phyloP scores from a whole-genome alignment of 2,797 vertebrate species.

The Fistularia tabacaria region DNA sequence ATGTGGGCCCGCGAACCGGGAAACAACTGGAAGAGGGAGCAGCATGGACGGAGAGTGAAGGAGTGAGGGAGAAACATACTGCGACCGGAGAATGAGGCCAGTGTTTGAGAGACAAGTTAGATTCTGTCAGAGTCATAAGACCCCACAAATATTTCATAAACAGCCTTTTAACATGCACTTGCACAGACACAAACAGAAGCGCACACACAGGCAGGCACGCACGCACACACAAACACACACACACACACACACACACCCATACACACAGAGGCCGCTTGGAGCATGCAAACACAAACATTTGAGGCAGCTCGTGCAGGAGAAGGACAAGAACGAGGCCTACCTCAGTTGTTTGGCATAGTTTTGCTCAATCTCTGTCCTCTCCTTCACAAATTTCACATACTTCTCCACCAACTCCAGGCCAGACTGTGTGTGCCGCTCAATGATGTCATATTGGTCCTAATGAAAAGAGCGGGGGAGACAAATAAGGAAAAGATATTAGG shows the following conservation, averaged over 20 bases:
- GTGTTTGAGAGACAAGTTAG: conserved; percentile 64
- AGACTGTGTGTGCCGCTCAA: conserved; percentile 89
- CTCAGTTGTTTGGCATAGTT: conserved; percentile 88
- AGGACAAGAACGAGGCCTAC: conserved; percentile 59
- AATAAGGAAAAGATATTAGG: conserved; percentile 46
- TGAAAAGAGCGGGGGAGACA: conserved; percentile 33
- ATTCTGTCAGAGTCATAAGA: conserved; percentile 73
- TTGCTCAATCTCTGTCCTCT: conserved; percentile 87
- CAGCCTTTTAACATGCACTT: conserved; percentile 41
- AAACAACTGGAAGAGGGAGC: conserved; percentile 44
- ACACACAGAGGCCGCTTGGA: conserved; percentile 3
- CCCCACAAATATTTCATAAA: conserved; percentile 65
- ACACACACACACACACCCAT: conserved; percentile 17
- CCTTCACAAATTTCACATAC: conserved; percentile 91
- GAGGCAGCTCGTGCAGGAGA: conserved; percentile 1
- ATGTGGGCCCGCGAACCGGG: conserved; percentile 43
- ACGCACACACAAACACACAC: conserved; percentile 22
- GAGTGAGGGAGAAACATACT: conserved; percentile 14
- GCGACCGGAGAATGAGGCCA: conserved; percentile 66
- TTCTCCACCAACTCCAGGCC: conserved; percentile 88
- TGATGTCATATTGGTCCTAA: conserved; percentile 87
- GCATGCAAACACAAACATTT: conserved; percentile 10
- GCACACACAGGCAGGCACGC: conserved; percentile 20
- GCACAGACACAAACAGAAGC: conserved; percentile 16
- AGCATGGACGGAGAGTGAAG: conserved; percentile 12